Evolutionary conservation across 2,797 vertebrate genomes (phyloP), one percentile per base, ranked within the genome.

Genomic region (Micrastur ruficollis): DNA sequence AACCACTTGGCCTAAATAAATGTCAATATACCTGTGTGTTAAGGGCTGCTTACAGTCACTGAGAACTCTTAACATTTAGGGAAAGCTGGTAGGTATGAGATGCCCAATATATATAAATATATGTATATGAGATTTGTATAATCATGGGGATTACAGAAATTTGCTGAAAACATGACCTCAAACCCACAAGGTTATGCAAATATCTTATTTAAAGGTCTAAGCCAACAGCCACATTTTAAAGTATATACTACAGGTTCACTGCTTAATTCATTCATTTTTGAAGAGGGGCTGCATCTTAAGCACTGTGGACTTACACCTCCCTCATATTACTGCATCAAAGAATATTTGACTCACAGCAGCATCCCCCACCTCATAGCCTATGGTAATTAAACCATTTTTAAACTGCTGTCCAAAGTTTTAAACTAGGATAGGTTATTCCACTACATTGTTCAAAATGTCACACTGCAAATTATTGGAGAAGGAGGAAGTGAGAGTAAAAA

Each of bases 81-180:
- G 49, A 74, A 67, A 70, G 32, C 23, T 53, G 20, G 68, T 4
- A 65, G 52, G 21, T 52, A 65, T 10, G 15, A 44, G 21, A 8
- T 8, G 1, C 9, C 23, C 58, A 5, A 46, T 8, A 14, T 4
- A 23, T 2, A 27, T 4, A 25, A 15, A 10, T 26, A 40, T 8
- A 10, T 8, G 9, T 22, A 20, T 23, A 8, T 6, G 9, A 63
- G 42, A 23, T 38, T 55, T 8, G 2, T 21, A 29, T 62, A 38
- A 82, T 62, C 20, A 38, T 1, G 1, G 8, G 18, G n/a, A 73
- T 53, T 85, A 85, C 38, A 80, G 42, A 50, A 89, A 62, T 27
- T 50, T 79, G 58, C 29, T 58, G 38, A 47, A 58, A 72, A 58
- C 17, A 21, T 8, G 50, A 75, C 25, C 70, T 61, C 34, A 23